phyloP scores from a whole-genome alignment of 2,797 vertebrate genomes.

The Bradypus variegatus region DNA sequence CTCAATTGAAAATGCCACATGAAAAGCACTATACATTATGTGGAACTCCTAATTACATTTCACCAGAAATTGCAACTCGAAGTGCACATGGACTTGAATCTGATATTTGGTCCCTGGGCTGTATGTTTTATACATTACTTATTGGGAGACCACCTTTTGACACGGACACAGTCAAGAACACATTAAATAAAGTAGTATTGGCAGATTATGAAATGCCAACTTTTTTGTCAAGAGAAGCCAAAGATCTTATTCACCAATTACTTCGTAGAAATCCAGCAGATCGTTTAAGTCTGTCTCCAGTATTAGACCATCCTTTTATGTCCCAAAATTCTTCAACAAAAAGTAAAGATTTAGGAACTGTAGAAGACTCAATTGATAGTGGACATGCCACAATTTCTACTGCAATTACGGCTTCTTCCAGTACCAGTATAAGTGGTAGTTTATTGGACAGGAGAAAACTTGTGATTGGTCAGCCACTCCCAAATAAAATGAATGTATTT shows the following conservation, averaged over 20 bases:
- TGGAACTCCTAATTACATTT: constrained; percentile 98
- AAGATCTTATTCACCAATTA: constrained; percentile 88
- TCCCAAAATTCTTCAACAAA: constrained; percentile 74
- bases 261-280: constrained; percentile 89
- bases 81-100: constrained; percentile 96
- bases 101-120: constrained; percentile 96
- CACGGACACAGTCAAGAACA: constrained; percentile 93
- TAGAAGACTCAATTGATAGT: constrained; percentile 93
- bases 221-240: constrained; percentile 85
- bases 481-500: constrained; percentile 86
- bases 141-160: constrained; percentile 94
- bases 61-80: constrained; percentile 95
- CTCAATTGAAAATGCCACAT: constrained; percentile 90
- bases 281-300: constrained; percentile 89
- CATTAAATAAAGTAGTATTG: constrained; percentile 90
- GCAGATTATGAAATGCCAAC: constrained; percentile 92
- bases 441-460: constrained; percentile 85
- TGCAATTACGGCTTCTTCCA: constrained; percentile 79
- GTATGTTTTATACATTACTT: constrained; percentile 97
- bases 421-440: constrained; percentile 78
- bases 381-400: constrained; percentile 96
- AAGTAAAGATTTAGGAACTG: constrained; percentile 80
- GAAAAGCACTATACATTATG: constrained; percentile 99
- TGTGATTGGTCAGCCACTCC: constrained; percentile 83
- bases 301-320: constrained; percentile 97